Base-by-base conservation (phyloP, 2,888 invertebrate species). In the Mythimna loreyi region DNA sequence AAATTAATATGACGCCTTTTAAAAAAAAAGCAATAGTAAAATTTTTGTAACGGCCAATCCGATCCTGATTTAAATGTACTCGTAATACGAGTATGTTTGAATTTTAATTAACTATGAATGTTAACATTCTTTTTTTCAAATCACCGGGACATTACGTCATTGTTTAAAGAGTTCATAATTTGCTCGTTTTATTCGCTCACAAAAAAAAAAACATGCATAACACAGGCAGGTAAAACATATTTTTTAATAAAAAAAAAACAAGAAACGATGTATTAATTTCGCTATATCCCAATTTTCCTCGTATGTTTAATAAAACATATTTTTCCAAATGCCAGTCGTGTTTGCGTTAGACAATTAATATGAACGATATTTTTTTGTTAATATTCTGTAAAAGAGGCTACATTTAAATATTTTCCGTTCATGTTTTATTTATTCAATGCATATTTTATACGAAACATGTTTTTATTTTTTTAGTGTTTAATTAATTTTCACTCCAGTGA, bases 301-400 rank as follows among this genome's bases (percentile, higher is more conserved):
- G 21, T 50, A 52, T 16, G 19, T 47, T 61, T 21, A 53, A 76
- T 70, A 61, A 49, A 76, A 53, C 11, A 55, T 11, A 13, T 30
- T 58, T 61, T 50, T 25, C 11, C 16, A 36, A 33, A 33, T 59
- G 19, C 11, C 28, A 40, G 11, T 21, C 8, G 53, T 28, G 40
- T 60, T 60, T 19, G 33, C 16, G 19, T 52, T n/a, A 19, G 68
- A 23, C 6, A 49, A 60, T 59, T 53, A 30, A 49, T 63, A 11
- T 40, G 49, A 64, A 25, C 19, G 0, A 8, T 57, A 19, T 49
- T 47, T 55, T 23, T 0, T n/a, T 16, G n/a, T 9, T 23, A 21
- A 55, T 21, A 21, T 33, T 66, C 28, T 16, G 13, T 23, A n/a
- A 28, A 61, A 43, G 40, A 1, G 28, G 8, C 23, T 16, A 19